These are phyloP conservation scores for Pipistrellus pygmaeus DNA, from an alignment of 2,797 vertebrate species.

Conservation along the genomic window DNA sequence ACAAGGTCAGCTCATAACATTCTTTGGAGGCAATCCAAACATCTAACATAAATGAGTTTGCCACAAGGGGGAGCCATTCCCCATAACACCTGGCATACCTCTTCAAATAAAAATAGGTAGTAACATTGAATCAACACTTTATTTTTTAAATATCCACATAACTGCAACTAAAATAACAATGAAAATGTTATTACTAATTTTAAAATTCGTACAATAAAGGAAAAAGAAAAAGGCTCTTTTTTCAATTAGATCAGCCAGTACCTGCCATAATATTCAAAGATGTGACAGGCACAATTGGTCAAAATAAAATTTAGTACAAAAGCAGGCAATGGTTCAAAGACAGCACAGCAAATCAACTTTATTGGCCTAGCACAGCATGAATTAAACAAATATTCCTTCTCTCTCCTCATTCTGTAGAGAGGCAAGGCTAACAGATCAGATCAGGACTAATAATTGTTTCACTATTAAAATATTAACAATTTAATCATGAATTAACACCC, in stretches of 20 bases:
- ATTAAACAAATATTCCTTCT: not conserved
- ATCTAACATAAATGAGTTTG: not conserved
- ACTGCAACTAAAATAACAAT: constrained; percentile 39
- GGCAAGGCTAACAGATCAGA: not conserved
- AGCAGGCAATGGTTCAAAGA: not conserved
- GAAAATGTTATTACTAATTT: constrained; percentile 10
- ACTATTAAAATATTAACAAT: constrained; percentile 28
- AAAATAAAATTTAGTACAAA: constrained; percentile 52
- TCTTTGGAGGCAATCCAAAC: not conserved
- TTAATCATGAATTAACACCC: constrained; percentile 10
- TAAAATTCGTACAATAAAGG: constrained; percentile 28
- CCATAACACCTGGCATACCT: not conserved
- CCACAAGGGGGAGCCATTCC: constrained; percentile 65
- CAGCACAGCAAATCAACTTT: not conserved
- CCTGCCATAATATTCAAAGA: not conserved
- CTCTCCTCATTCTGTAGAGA: not conserved
- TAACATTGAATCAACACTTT: constrained; percentile 15
- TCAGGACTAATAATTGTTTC: constrained; percentile 1
- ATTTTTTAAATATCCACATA: constrained; percentile 42
- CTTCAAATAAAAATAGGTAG: not conserved
- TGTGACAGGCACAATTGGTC: not conserved
- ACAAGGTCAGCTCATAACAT: not conserved
- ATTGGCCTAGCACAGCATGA: not conserved
- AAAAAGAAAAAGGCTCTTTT: not conserved
- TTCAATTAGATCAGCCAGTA: not conserved